Evolutionary conservation across 2,797 vertebrate genomes (phyloP).

Genomic region (Rhinogobio ventralis): DNA sequence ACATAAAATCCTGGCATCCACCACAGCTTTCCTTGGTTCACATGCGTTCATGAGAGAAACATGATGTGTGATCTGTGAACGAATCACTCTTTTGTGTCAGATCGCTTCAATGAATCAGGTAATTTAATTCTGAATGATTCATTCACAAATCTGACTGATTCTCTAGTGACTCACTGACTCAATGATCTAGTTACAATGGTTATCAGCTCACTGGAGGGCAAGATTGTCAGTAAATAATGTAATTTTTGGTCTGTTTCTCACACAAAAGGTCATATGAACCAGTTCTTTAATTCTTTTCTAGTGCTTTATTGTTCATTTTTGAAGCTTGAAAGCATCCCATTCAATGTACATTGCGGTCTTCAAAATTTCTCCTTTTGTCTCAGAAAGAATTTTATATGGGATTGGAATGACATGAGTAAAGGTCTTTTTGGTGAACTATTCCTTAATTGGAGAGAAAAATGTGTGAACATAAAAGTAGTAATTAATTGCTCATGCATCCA

Average conservation of each 20-base stretch:
- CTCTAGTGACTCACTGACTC: not conserved
- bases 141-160: not conserved
- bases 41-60: not conserved
- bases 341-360: not conserved
- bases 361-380: not conserved
- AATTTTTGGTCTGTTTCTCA: not conserved
- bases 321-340: not conserved
- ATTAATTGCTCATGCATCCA: not conserved
- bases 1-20: not conserved
- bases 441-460: slow-evolving; percentile 7
- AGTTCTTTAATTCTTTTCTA: not conserved
- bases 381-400: not conserved
- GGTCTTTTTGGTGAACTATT: not conserved
- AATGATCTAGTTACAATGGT: not conserved
- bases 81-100: not conserved
- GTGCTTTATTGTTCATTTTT: not conserved
- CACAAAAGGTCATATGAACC: not conserved
- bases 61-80: not conserved
- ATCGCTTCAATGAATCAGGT: not conserved
- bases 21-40: not conserved
- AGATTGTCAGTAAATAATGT: not conserved
- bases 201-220: not conserved
- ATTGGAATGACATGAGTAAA: not conserved
- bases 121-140: not conserved
- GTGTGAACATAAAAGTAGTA: not conserved